phyloP scores from a whole-genome alignment of 2,888 invertebrate species.

The Rhorus exstirpatorius region DNA sequence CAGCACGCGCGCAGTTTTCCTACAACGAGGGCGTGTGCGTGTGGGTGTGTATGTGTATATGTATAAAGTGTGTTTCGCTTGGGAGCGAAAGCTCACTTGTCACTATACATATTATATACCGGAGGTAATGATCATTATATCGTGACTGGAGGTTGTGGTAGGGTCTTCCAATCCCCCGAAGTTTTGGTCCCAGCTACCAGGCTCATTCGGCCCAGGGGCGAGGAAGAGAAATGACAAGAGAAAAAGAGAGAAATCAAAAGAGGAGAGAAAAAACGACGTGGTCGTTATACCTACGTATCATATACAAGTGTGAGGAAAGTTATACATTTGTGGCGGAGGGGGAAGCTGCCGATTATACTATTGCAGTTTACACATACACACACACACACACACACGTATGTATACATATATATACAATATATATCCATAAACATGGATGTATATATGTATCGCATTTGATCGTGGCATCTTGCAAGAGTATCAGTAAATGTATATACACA shows the following conservation, averaged over 20 bases:
- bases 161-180: conserved; percentile 64
- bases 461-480: conserved; percentile 6
- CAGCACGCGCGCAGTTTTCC: conserved; percentile 72
- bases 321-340: conserved; percentile 29
- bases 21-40: conserved; percentile 34
- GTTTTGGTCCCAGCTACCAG: conserved; percentile 52
- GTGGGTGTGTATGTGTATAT: not conserved
- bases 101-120: conserved; percentile 83
- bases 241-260: conserved; percentile 71
- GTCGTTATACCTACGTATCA: conserved; percentile 45
- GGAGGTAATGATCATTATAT: conserved; percentile 85
- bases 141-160: conserved; percentile 72
- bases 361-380: conserved; percentile 47
- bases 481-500: conserved; percentile 11
- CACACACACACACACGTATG: not conserved
- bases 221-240: conserved; percentile 67
- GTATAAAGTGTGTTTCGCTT: conserved; percentile 28
- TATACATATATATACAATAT: not conserved
- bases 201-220: conserved; percentile 55
- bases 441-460: conserved; percentile 27
- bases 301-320: conserved; percentile 25
- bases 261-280: conserved; percentile 64
- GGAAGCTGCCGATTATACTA: conserved; percentile 61
- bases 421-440: not conserved
- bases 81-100: conserved; percentile 81